Percentiles rank a stretch among this genome's conserved stretches.
phyloP scores from a whole-genome alignment of 2,888 invertebrate species.

The Gasteruption jaculator region DNA sequence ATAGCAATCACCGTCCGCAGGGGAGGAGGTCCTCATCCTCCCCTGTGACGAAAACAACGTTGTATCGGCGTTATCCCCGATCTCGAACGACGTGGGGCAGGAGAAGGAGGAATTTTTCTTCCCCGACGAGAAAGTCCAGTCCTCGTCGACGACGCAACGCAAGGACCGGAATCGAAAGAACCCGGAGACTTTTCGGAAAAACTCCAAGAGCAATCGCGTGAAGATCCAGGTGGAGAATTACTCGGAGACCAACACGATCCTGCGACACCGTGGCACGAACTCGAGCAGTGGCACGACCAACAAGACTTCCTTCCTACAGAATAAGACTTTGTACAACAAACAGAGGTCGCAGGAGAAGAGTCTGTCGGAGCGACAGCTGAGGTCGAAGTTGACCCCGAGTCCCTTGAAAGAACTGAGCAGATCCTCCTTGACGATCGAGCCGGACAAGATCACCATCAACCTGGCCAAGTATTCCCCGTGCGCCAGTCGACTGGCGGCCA shows the following conservation, averaged over 20 bases:
- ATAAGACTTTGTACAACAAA: slow-evolving; percentile 2
- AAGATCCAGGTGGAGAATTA: slow-evolving; percentile 41
- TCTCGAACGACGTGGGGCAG: slow-evolving; percentile 37
- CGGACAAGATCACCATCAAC: slow-evolving; percentile 41
- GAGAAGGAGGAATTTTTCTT: slow-evolving; percentile 38
- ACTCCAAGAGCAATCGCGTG: slow-evolving; percentile 23
- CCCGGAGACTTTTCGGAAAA: slow-evolving; percentile 8
- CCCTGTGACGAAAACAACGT: slow-evolving; percentile 45
- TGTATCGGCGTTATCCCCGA: no score
- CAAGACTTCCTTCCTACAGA: background rate
- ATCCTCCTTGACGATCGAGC: slow-evolving; percentile 40
- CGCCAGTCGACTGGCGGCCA: slow-evolving; percentile 45
- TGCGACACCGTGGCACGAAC: background rate
- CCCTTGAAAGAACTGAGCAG: slow-evolving; percentile 41
- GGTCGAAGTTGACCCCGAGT: no score
- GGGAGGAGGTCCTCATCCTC: slow-evolving; percentile 34
- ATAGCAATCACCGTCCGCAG: slow-evolving; percentile 56
- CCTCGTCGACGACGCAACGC: no score
- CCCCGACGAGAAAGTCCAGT: slow-evolving; percentile 33
- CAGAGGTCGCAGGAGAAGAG: no score
- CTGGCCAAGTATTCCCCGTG: slow-evolving; percentile 49
- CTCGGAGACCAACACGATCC: slow-evolving; percentile 10
- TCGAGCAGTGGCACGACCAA: background rate
- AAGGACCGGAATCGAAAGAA: slow-evolving; percentile 11
- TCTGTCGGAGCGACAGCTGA: no score